These are phyloP conservation scores for Stictonetta naevosa DNA, from an alignment of 2,113 vertebrate species.

Conservation along the genomic window DNA sequence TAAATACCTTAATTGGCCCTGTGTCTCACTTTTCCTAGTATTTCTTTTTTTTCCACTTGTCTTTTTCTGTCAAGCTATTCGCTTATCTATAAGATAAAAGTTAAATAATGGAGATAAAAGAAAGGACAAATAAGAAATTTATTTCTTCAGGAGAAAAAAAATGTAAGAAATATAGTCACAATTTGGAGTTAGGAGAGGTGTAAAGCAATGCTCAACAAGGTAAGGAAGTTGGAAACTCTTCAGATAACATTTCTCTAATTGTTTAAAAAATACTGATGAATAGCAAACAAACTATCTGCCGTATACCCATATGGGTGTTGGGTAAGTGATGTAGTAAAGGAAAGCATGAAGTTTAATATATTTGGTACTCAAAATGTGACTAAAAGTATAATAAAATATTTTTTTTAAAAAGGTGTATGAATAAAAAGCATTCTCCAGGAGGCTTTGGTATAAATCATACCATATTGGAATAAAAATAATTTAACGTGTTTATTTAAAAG, in stretches of 20 bases:
- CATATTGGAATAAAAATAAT: not conserved
- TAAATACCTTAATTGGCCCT: not conserved
- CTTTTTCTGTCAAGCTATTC: not conserved
- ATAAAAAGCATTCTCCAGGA: not conserved
- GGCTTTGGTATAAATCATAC: not conserved
- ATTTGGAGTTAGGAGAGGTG: not conserved
- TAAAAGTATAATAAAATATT: not conserved
- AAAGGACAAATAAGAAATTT: not conserved
- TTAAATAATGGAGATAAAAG: no score
- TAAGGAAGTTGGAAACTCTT: not conserved
- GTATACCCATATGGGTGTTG: not conserved
- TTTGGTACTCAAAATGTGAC: not conserved
- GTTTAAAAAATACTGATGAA: not conserved
- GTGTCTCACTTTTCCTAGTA: not conserved
- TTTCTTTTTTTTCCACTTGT: not conserved
- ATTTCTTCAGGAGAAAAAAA: not conserved
- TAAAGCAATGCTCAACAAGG: not conserved
- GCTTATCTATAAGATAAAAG: not conserved
- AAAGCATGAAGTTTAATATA: not conserved
- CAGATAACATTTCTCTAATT: not conserved
- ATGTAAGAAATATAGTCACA: accelerated
- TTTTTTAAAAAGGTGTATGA: not conserved
- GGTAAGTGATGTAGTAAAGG: not conserved
- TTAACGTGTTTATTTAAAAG: not conserved
- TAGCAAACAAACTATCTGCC: not conserved